Conservation (phyloP, 2,888 invertebrate species). For the Spilarctia lutea region DNA sequence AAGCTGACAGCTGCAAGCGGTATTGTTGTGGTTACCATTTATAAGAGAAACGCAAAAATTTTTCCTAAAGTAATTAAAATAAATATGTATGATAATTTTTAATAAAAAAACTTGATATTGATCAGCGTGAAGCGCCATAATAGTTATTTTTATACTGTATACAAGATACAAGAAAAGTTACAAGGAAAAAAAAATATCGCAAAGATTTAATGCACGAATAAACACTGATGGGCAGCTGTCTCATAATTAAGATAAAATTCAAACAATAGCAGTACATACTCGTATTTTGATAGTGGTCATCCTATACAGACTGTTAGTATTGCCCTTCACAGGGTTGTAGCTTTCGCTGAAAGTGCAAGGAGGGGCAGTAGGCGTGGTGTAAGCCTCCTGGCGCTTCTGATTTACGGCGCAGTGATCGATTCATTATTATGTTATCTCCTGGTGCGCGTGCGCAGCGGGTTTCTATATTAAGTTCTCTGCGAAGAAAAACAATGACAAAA, state of each 20-base stretch:
- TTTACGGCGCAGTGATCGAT: conserved; percentile 59
- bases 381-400: conserved; percentile 51
- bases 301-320: conserved; percentile 51
- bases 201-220: too few species aligned
- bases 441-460: conserved; percentile 35
- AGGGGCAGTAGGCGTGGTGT: conserved; percentile 34
- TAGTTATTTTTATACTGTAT: too few species aligned
- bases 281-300: conserved; percentile 25
- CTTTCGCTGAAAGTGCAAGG: conserved; percentile 60
- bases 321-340: conserved; percentile 58
- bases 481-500: neutral
- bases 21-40: conserved; percentile 54
- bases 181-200: too few species aligned
- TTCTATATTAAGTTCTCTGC: conserved; percentile 20
- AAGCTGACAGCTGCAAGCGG: conserved; percentile 48
- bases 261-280: too few species aligned
- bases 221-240: neutral
- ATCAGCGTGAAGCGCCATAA: neutral
- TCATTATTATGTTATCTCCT: conserved; percentile 63
- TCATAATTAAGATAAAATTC: neutral
- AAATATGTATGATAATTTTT: too few species aligned
- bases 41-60: conserved; percentile 28
- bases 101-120: too few species aligned
- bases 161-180: too few species aligned
- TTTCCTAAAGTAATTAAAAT: neutral